Conservation (phyloP, 2,888 invertebrate species). For the Phengaris alcon region DNA sequence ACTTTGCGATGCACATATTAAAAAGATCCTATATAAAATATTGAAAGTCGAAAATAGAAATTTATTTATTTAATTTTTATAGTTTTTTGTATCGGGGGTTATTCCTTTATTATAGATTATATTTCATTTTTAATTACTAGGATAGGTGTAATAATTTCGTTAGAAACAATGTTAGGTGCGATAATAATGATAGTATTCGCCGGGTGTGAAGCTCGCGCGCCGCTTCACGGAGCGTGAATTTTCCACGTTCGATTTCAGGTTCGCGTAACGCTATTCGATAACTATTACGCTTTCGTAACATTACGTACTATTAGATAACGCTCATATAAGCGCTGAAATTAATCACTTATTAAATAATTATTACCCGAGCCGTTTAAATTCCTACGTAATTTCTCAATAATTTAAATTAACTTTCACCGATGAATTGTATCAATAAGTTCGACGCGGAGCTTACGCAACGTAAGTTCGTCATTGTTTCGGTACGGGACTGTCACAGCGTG, state of each 20-base stretch:
- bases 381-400: conserved; percentile 35
- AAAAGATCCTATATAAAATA: no score
- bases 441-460: conserved; percentile 56
- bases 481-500: conserved; percentile 70
- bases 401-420: conserved; percentile 50
- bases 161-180: background rate
- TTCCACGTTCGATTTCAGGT: conserved; percentile 76
- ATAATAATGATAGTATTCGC: conserved; percentile 30
- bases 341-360: conserved; percentile 50
- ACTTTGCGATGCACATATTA: no score
- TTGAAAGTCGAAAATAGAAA: no score
- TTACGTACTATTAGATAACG: conserved; percentile 74
- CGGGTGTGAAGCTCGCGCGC: conserved; percentile 42
- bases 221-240: conserved; percentile 73
- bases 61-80: no score
- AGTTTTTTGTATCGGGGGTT: no score
- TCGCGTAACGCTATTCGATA: conserved; percentile 69
- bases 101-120: no score
- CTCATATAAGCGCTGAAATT: conserved; percentile 62
- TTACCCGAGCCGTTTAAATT: conserved; percentile 36
- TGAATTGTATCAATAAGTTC: conserved; percentile 51
- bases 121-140: background rate
- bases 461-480: conserved; percentile 72
- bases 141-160: background rate
- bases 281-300: conserved; percentile 72